A percentile compares a stretch with the other conserved stretches of the same genome.
These are phyloP conservation scores for Acanthisitta chloris DNA, from an alignment of 2,113 vertebrate genomes.

Conservation along the genomic window DNA sequence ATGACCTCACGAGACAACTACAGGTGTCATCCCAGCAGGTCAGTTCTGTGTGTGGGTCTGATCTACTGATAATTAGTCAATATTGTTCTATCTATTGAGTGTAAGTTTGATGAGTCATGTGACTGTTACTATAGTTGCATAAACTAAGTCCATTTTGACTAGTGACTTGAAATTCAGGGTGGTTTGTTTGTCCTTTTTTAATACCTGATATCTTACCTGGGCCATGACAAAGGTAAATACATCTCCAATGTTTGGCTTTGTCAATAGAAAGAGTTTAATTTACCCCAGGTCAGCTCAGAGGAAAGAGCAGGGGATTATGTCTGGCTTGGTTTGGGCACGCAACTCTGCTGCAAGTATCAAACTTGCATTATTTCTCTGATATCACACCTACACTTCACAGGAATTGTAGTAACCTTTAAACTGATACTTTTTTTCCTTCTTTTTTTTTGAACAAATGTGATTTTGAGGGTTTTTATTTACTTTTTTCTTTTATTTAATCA, in stretches of 20 bases:
- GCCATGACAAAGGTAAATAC: not conserved
- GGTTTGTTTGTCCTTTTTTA: not conserved
- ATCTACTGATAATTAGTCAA: not conserved
- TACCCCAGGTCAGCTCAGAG: not conserved
- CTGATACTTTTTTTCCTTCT: not conserved
- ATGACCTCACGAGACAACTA: constrained; percentile 86
- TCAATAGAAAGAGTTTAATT: not conserved
- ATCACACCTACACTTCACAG: not conserved
- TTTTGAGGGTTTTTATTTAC: not conserved
- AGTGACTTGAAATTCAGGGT: not conserved
- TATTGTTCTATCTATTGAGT: not conserved
- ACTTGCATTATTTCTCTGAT: not conserved
- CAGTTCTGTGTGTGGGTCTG: not conserved
- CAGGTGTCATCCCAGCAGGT: constrained; percentile 84
- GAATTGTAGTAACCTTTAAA: not conserved
- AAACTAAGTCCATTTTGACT: not conserved
- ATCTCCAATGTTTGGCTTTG: not conserved
- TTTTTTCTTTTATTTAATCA: not conserved
- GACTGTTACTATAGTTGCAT: not conserved
- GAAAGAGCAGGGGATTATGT: not conserved
- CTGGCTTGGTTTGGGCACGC: not conserved
- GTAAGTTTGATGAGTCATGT: not conserved
- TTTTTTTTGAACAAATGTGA: not conserved
- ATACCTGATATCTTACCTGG: not conserved
- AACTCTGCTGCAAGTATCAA: not conserved